Evolutionary conservation across 1,140 invertebrate species (phyloP).

Genomic region (Brachionus angularis): DNA sequence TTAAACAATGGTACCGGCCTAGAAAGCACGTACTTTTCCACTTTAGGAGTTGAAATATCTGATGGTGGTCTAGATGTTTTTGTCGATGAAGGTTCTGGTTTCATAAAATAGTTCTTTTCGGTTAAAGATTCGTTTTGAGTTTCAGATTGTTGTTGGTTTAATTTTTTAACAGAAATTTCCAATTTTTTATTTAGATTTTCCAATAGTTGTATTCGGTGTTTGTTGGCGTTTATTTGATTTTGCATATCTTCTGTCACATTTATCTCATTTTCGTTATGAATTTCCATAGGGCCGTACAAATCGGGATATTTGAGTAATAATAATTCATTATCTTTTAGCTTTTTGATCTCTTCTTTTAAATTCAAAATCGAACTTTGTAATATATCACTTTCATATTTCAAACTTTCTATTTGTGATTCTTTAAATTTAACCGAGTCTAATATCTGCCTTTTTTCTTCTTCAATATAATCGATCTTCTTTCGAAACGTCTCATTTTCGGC

Average conservation of each 20-base stretch:
- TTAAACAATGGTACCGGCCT: slow-evolving; percentile 37
- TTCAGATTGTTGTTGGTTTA: slow-evolving; percentile 3
- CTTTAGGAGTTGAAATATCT: background rate
- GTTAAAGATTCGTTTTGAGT: background rate
- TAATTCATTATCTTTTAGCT: slow-evolving; percentile 11
- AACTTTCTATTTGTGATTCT: background rate
- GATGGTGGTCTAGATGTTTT: slow-evolving; percentile 28
- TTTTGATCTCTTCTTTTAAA: slow-evolving; percentile 14
- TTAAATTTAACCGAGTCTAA: background rate
- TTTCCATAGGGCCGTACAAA: slow-evolving; percentile 35
- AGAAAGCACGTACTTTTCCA: background rate
- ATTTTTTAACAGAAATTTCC: slow-evolving; percentile 5
- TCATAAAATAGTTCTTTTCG: slow-evolving; percentile 42
- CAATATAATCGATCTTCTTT: slow-evolving; percentile 6
- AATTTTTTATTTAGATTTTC: slow-evolving; percentile 20
- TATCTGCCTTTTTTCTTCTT: slow-evolving; percentile 3
- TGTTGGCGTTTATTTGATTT: slow-evolving; percentile 36
- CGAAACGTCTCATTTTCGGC: background rate
- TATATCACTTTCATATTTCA: slow-evolving; percentile 22
- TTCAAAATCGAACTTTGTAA: background rate
- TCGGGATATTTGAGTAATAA: slow-evolving; percentile 36
- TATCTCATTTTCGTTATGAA: background rate
- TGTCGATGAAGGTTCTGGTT: background rate
- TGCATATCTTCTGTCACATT: slow-evolving; percentile 31
- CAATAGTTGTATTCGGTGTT: slow-evolving; percentile 17